phyloP scores from a whole-genome alignment of 2,888 invertebrate species.

The Hymenopus coronatus region DNA sequence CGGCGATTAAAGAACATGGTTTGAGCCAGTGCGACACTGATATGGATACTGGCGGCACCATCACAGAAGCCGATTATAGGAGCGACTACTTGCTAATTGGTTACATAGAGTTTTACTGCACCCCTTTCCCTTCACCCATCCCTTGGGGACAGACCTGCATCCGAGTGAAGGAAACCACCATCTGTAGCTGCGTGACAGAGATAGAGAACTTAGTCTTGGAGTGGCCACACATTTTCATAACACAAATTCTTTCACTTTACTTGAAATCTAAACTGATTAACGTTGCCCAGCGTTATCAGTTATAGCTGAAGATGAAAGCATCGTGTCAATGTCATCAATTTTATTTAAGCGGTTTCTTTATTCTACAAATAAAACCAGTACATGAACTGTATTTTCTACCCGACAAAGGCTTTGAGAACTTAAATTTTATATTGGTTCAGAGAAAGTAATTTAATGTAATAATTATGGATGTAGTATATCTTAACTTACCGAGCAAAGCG shows the following conservation, averaged over 20 bases:
- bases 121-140: slow-evolving; percentile 18
- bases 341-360: too few relatives aligned
- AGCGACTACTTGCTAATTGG: slow-evolving; percentile 33
- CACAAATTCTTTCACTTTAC: background rate
- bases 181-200: background rate
- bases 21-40: background rate
- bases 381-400: too few relatives aligned
- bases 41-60: background rate
- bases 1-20: too few relatives aligned
- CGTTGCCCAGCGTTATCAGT: background rate
- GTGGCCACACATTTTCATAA: background rate
- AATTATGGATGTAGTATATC: too few relatives aligned
- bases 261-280: background rate
- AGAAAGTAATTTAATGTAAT: too few relatives aligned
- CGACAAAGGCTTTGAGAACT: too few relatives aligned
- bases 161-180: background rate
- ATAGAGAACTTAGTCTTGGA: background rate
- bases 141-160: slow-evolving; percentile 18
- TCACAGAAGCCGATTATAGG: slow-evolving; percentile 22
- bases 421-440: too few relatives aligned
- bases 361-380: too few relatives aligned
- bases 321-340: too few relatives aligned
- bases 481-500: too few relatives aligned
- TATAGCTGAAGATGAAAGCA: background rate
- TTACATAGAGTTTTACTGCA: slow-evolving; percentile 29